phyloP scores from a whole-genome alignment of 2,113 vertebrate species.

The Pardalotus punctatus region DNA sequence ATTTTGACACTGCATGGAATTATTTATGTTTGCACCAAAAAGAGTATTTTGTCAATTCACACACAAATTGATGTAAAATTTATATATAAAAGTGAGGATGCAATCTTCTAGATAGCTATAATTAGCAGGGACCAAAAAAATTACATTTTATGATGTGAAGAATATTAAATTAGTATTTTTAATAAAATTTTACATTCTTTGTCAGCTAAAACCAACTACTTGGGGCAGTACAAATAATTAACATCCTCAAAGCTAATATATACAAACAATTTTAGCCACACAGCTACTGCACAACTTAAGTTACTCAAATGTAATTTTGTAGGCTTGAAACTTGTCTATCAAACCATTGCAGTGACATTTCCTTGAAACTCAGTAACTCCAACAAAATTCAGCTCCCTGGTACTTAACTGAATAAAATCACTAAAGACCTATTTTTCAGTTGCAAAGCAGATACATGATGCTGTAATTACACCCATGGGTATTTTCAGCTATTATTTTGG shows the following conservation, averaged over 20 bases:
- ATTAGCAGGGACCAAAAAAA: neutral
- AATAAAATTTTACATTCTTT: neutral
- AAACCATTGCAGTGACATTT: neutral
- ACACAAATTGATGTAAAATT: neutral
- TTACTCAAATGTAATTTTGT: neutral
- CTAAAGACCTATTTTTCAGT: neutral
- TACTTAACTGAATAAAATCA: neutral
- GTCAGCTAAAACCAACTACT: neutral
- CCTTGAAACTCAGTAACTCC: neutral
- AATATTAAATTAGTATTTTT: neutral
- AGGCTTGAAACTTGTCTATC: neutral
- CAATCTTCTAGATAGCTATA: neutral
- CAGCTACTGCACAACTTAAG: neutral
- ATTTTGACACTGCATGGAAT: neutral
- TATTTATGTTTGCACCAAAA: neutral
- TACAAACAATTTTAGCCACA: neutral
- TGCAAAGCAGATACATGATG: neutral
- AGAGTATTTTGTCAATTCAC: neutral
- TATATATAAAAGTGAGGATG: neutral
- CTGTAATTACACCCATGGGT: neutral
- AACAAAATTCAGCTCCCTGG: fast-evolving
- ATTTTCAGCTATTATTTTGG: neutral
- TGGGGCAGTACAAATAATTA: neutral
- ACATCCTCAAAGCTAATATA: neutral
- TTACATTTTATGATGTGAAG: neutral